phyloP scores from a whole-genome alignment of 2,113 vertebrate species.

The Sigmodon hispidus region DNA sequence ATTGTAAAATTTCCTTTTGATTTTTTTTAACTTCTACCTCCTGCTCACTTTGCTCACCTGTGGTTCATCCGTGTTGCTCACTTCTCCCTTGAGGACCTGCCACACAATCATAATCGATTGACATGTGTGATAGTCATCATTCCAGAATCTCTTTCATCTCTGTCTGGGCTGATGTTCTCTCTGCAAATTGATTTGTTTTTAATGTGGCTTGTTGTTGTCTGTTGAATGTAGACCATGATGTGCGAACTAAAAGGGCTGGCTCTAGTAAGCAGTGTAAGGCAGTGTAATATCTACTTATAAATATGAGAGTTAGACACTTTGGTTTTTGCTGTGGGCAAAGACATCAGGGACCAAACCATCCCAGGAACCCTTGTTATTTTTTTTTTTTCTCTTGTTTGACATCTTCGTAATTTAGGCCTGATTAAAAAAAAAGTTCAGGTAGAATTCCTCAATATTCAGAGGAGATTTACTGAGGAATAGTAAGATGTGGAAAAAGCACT shows the following conservation, averaged over 20 bases:
- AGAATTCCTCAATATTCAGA: not conserved
- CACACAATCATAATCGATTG: constrained; percentile 11
- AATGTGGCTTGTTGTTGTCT: not conserved
- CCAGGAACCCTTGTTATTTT: not conserved
- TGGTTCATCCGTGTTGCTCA: not conserved
- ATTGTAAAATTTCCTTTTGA: constrained; percentile 18
- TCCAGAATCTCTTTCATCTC: not conserved
- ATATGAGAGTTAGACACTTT: not conserved
- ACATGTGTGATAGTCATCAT: not conserved
- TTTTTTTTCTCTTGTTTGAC: not conserved
- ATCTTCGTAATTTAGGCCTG: constrained; percentile 6
- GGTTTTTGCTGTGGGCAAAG: not conserved
- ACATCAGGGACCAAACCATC: not conserved
- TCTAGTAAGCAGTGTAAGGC: not conserved
- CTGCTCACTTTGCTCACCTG: not conserved
- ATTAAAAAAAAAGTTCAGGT: not conserved
- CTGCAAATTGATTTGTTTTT: not conserved
- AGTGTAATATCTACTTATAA: not conserved
- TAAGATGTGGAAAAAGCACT: not conserved
- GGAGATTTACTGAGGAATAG: not conserved
- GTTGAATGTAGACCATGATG: not conserved
- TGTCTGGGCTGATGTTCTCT: not conserved
- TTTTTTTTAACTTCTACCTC: not conserved
- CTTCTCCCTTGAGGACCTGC: not conserved
- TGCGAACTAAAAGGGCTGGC: not conserved